These are phyloP conservation scores for Antheraea pernyi DNA, from an alignment of 1,140 invertebrate species.

Conservation along the genomic window DNA sequence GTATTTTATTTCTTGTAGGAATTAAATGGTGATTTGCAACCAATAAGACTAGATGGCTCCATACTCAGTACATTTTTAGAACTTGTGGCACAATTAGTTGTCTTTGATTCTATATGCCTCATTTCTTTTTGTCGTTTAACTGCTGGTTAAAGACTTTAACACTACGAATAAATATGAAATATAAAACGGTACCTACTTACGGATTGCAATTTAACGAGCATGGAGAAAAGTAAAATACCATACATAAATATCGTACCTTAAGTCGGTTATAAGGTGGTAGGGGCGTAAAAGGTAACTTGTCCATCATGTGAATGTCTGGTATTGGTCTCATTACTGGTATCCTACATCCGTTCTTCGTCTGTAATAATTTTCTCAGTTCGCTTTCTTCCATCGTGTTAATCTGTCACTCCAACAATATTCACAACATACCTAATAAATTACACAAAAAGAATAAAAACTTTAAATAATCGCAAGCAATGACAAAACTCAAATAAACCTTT, in stretches of 20 bases:
- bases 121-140: not conserved
- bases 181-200: not conserved
- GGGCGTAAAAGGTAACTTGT: constrained; percentile 67
- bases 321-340: constrained; percentile 64
- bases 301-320: constrained; percentile 66
- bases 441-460: not conserved
- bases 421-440: not conserved
- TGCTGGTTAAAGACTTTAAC: not conserved
- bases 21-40: too few relatives aligned
- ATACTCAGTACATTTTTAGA: too few relatives aligned
- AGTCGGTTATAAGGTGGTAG: constrained; percentile 67
- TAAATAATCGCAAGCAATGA: not conserved
- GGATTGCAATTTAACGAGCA: not conserved
- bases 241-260: constrained; percentile 48
- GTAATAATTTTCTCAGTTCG: constrained; percentile 58
- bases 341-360: constrained; percentile 68
- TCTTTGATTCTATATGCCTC: too few relatives aligned
- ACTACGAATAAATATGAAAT: not conserved
- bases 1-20: too few relatives aligned
- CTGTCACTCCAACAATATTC: constrained; percentile 4
- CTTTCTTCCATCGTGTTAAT: constrained; percentile 58
- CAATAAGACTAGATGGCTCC: too few relatives aligned
- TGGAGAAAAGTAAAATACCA: not conserved
- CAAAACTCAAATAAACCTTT: constrained; percentile 9
- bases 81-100: too few relatives aligned